Base-by-base conservation (phyloP, 2,888 invertebrate species). In the Drosophila mercatorum region DNA sequence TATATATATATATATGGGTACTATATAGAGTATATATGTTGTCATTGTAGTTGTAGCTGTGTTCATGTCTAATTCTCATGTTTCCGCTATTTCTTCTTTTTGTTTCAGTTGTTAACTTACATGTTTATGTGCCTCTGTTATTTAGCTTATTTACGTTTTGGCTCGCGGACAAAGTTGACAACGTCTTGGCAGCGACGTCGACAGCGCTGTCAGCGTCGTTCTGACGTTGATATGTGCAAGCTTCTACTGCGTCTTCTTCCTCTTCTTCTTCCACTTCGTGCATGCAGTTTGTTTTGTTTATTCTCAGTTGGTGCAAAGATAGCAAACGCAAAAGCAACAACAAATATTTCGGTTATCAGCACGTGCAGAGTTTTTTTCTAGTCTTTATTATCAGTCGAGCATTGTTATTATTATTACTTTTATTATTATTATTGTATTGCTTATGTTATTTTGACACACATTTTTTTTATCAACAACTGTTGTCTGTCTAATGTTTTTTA, bases 401-500 rank as follows among this genome's bases (percentile, higher is more conserved):
- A 36, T 71, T 72, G 43, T 59, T 22, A 56, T 51, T 53, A 47
- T 59, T 53, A 51, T 55, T 60, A 17, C 38, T 52, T 8, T 55
- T n/a, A 49, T 28, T 47, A 14, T 70, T 60, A 38, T 41, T 49
- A 36, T 52, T 34, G 34, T 28, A 40, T 49, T 53, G 53, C 43
- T 53, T 62, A 51, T 68, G 56, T 43, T 71, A 69, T 72, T 78
- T 81, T 82, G 88, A 87, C 88, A 87, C 85, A 87, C 82, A 72
- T 82, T 69, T 73, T 69, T 73, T 17, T 68, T 51, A 85, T 81
- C 85, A 82, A 68, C 81, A 82, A 80, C 44, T 73, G 57, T 64
- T 55, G 52, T 38, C 14, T 46, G 40, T 26, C 17, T 26, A 26
- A 46, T 3, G 2, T 12, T 43, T 17, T 46, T 41, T 57, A 41